Evolutionary conservation across 92 coral and sea anemone species (phyloP), one percentile per base, ranked within the genome.

Genomic region (Umimayanthus kanabou): DNA sequence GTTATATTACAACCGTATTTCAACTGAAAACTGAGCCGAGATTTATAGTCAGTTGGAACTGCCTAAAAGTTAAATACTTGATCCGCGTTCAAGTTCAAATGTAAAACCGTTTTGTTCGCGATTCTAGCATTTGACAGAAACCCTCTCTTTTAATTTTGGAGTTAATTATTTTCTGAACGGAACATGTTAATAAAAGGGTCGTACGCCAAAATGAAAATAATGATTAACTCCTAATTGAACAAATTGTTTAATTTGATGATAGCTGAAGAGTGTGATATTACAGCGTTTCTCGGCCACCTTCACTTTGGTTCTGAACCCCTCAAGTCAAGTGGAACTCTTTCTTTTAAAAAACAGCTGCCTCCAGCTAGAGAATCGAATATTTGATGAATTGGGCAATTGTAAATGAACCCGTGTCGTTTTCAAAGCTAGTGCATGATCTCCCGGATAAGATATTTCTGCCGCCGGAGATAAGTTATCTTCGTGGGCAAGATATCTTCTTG

Each of bases 171-270:
- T 43, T 45, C 47, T 83, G 20, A 83, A 50, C 58, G 20, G 39
- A 43, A 40, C 43, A 47, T 1, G 61, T 42, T 64, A 64, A 40
- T 39, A 82, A n/a, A 77, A 77, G 81, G 55, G 81, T 45, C 33
- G 86, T 47, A 22, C 76, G 16, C 86, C 69, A 20, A 42, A 66
- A 65, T 33, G n/a, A n/a, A n/a, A 33, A 33, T 65, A 15, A 40
- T 13, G 42, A 82, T 82, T 82, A 82, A 65, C 86, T 67, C 86
- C 77, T 67, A 82, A 82, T 82, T 83, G 87, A 83, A 83, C 87
- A 69, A 83, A 83, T 70, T 69, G 40, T 83, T 83, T 83, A 83
- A 83, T 83, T 83, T 83, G 87, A 42, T 83, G 87, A 83, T 67
- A 70, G 61, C 78, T 72, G 9, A 70, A 83, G 73, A 39, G 85